Evolutionary conservation across 1,140 invertebrate species (phyloP).

Genomic region (Drosophila parvula): DNA sequence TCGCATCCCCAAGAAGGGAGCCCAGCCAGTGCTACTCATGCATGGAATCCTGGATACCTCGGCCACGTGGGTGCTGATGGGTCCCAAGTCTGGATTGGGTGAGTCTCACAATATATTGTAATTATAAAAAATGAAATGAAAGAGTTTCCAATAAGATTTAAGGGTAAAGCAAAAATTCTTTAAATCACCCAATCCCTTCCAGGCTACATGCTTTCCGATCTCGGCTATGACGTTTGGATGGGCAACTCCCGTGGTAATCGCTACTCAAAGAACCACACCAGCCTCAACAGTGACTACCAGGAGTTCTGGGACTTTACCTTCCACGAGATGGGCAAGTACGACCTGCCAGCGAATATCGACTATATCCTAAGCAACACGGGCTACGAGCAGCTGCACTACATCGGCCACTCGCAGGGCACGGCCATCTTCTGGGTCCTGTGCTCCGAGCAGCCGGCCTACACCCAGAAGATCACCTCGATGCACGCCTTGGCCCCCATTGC

Average conservation of each 20-base stretch:
- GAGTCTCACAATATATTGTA: conserved; percentile 4
- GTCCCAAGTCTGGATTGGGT: conserved; percentile 86
- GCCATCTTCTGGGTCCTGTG: conserved; percentile 87
- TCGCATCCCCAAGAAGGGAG: conserved; percentile 84
- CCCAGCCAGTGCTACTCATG: conserved; percentile 85
- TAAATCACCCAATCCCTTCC: no score
- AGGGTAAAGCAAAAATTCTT: no score
- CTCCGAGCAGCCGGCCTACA: conserved; percentile 87
- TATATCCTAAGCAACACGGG: conserved; percentile 88
- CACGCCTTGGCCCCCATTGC: conserved; percentile 89
- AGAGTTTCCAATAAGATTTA: no score
- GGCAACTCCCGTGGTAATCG: conserved; percentile 89
- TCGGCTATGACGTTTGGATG: conserved; percentile 91
- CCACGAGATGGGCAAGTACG: conserved; percentile 91
- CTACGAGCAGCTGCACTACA: conserved; percentile 87
- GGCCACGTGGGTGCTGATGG: conserved; percentile 90
- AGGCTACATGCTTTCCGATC: conserved; percentile 84
- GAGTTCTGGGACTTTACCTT: conserved; percentile 92
- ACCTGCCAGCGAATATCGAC: conserved; percentile 91
- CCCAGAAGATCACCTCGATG: conserved; percentile 87
- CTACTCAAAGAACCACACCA: conserved; percentile 87
- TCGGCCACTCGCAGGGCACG: conserved; percentile 89
- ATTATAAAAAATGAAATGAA: neutral
- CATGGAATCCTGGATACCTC: conserved; percentile 91
- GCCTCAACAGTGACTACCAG: conserved; percentile 85